Conservation (phyloP, 2,113 vertebrate genomes). For the Calonectris borealis region DNA sequence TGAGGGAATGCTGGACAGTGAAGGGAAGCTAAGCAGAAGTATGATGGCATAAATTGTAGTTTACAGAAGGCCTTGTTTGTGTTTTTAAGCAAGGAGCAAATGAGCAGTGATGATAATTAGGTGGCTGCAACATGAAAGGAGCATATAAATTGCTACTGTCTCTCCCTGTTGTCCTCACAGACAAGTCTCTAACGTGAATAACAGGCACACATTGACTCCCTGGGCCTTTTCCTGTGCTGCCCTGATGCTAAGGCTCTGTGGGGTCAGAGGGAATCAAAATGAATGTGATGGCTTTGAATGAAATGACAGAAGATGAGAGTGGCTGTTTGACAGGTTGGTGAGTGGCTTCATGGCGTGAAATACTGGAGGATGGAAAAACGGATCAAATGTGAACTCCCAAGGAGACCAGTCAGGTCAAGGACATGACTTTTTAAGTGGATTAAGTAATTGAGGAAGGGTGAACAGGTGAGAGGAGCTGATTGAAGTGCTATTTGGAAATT, state of each 20-base stretch:
- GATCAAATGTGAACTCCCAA: constrained; percentile 12
- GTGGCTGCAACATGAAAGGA: background rate
- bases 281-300: background rate
- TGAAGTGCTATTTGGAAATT: constrained; percentile 45
- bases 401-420: constrained; percentile 16
- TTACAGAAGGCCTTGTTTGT: background rate
- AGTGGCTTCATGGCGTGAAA: background rate
- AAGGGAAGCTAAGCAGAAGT: background rate
- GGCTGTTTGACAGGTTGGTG: background rate
- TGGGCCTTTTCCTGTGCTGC: background rate
- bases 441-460: background rate
- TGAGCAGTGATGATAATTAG: background rate
- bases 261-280: background rate
- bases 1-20: background rate
- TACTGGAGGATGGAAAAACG: background rate
- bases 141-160: background rate
- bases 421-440: constrained; percentile 25
- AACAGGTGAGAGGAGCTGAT: constrained; percentile 28
- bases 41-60: background rate
- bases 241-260: background rate
- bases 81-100: background rate
- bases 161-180: background rate
- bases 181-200: background rate
- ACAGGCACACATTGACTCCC: background rate
- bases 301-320: background rate